phyloP scores from a whole-genome alignment of 2,888 invertebrate species.

The Papilio protenor region DNA sequence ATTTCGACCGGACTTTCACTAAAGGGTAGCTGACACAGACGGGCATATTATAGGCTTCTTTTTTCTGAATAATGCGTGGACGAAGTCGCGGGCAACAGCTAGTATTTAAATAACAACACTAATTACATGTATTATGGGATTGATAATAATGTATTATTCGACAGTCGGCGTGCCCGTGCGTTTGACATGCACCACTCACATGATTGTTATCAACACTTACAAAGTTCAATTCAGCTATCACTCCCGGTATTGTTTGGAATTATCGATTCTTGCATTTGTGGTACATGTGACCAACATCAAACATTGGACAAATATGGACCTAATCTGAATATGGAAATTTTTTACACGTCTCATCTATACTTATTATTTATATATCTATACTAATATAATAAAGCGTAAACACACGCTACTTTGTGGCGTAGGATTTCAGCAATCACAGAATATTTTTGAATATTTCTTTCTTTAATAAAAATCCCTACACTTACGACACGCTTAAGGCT shows the following conservation, averaged over 20 bases:
- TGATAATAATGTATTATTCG: background rate
- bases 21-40: too few relatives aligned
- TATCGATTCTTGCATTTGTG: conserved; percentile 37
- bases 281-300: background rate
- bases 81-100: too few relatives aligned
- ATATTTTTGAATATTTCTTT: too few relatives aligned
- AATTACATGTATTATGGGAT: conserved; percentile 15
- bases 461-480: too few relatives aligned
- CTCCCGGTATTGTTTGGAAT: conserved; percentile 48
- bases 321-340: background rate
- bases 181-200: conserved; percentile 50
- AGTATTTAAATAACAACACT: background rate
- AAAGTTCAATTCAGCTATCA: conserved; percentile 60
- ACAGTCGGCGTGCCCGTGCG: background rate
- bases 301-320: background rate
- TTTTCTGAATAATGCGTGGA: too few relatives aligned
- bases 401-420: too few relatives aligned
- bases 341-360: background rate
- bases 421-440: too few relatives aligned
- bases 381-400: background rate
- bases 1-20: too few relatives aligned
- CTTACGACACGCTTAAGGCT: too few relatives aligned
- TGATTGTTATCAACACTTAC: conserved; percentile 57
- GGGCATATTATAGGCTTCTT: too few relatives aligned
- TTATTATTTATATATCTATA: too few relatives aligned